Base-by-base conservation (phyloP, 1,140 invertebrate species). In the Chironomus tepperi region DNA sequence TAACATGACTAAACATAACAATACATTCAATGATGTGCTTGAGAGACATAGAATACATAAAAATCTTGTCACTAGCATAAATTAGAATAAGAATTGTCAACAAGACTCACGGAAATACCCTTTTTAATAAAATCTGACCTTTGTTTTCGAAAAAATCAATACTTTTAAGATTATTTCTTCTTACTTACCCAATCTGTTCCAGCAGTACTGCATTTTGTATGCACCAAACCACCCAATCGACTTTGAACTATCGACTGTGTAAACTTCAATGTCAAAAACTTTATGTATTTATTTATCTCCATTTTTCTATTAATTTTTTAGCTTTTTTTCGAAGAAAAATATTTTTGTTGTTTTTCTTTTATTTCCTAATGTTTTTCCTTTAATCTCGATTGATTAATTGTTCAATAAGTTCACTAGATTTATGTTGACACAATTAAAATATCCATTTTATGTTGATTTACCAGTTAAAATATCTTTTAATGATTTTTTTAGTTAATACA, bases 161-260 rank as follows among this genome's bases (percentile, higher is more conserved):
- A 18, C n/a, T 18, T 8, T 70, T 16, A 5, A 34, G 24, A 34
- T 18, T 18, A 19, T 1, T 9, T 8, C 12, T 70, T 16, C 18
- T 7, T 2, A 79, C 84, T 86, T 86, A 92, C 90, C 92, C 91
- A 94, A 85, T 93, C 91, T 67, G 87, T 86, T 73, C 89, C 88
- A 74, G 87, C 87, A 7, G 88, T 87, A 78, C 93, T 94, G 76
- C 89, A 93, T 76, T 89, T 89, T 0, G 91, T 92, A 78, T 87
- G 87, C 34, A 94, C 87, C 83, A 94, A 96, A 74, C 93, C 89
- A 9, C 94, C 94, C 73, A 93, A 87, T 75, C 95, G 85, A 1
- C 92, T 93, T 80, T 96, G 93, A 7, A 97, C 92, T 76, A 97
- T 93, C 15, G 95, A 89, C 84, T 96, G 94, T 72, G 93, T 89